Percentiles rank a stretch among this genome's conserved stretches.
Conservation (phyloP, 2,888 invertebrate species). For the Coecobrya sp. region DNA sequence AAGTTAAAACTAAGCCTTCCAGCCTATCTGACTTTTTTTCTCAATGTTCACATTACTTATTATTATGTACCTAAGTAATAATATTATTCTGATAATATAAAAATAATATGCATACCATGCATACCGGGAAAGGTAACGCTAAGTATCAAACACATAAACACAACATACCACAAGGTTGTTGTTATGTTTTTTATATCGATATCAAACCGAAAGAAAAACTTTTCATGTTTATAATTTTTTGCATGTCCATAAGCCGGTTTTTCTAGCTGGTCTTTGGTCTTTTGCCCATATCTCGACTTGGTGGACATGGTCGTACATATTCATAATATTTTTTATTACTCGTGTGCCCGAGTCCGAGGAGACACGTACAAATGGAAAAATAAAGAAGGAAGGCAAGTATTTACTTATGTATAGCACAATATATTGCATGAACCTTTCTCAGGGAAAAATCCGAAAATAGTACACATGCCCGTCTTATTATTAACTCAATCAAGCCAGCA, state of each 20-base stretch:
- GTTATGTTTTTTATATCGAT: conserved; percentile 47
- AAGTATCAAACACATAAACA: neutral
- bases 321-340: conserved; percentile 58
- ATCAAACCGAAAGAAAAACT: conserved; percentile 35
- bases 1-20: conserved; percentile 35
- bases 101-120: conserved; percentile 47
- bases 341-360: conserved; percentile 36
- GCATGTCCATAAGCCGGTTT: conserved; percentile 48
- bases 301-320: conserved; percentile 48
- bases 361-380: conserved; percentile 23
- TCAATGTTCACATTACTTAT: conserved; percentile 48
- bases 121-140: neutral
- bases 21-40: conserved; percentile 41
- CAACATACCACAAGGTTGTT: conserved; percentile 64
- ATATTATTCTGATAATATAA: conserved; percentile 41
- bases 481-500: conserved; percentile 36
- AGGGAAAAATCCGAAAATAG: conserved; percentile 58
- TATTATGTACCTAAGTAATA: conserved; percentile 23
- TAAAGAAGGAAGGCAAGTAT: neutral
- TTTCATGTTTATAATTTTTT: conserved; percentile 54
- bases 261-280: conserved; percentile 35
- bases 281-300: conserved; percentile 34
- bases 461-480: conserved; percentile 58
- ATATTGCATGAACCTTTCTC: conserved; percentile 25
- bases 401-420: neutral